A percentile compares a stretch with the other conserved stretches of the same genome.
Conservation (phyloP, 2,797 vertebrate species). For the Pseudochirops corinnae region DNA sequence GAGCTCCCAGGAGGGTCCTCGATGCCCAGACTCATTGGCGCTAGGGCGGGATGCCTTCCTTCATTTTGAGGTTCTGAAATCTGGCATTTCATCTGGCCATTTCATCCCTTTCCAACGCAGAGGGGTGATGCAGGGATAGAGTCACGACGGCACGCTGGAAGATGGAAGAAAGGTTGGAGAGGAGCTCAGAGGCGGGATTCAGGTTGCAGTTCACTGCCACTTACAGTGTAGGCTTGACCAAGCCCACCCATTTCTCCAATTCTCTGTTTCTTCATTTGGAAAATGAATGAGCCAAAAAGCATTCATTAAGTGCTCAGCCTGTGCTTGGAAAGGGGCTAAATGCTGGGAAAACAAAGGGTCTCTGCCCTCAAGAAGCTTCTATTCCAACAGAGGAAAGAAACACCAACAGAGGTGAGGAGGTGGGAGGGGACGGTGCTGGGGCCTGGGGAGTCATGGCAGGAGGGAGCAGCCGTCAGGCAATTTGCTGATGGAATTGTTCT, state of each 20-base stretch:
- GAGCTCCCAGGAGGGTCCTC: not conserved
- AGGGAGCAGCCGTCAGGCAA: not conserved
- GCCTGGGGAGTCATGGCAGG: not conserved
- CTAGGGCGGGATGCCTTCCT: not conserved
- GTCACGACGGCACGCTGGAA: not conserved
- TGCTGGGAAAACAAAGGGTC: not conserved
- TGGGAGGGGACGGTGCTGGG: not conserved
- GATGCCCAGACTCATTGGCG: not conserved
- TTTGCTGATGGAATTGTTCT: not conserved
- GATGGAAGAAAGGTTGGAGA: not conserved
- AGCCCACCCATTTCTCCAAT: not conserved
- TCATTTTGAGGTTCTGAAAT: not conserved
- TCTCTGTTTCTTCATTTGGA: not conserved
- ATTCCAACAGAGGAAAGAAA: not conserved
- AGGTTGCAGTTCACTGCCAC: not conserved
- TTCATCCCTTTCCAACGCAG: not conserved
- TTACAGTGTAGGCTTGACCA: not conserved
- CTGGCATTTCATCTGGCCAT: not conserved
- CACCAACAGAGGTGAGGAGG: not conserved
- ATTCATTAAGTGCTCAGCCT: not conserved
- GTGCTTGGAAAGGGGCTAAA: not conserved
- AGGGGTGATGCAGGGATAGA: not conserved
- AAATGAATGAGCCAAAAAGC: not conserved
- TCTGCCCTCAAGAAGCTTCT: not conserved
- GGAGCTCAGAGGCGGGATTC: not conserved